Base-by-base conservation (phyloP, 2,888 invertebrate species). In the Boloria selene region DNA sequence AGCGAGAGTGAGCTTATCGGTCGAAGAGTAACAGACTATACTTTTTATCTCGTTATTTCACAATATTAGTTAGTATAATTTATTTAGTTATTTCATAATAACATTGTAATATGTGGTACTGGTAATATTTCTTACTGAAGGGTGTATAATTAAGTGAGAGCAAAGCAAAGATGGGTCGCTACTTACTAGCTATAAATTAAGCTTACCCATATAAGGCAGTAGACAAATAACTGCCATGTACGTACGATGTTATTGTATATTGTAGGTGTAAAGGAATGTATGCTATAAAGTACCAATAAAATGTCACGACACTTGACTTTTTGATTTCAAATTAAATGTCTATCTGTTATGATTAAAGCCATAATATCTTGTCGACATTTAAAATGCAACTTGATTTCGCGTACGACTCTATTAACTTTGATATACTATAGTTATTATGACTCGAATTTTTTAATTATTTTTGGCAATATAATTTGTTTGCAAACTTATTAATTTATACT, bases 241-340 rank as follows among this genome's bases (percentile, higher is more conserved):
- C 13, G 45, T 13, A 13, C n/a, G 5, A 22, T 45, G 5, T 26
- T 6, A 45, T 45, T 26, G 22, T 45, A 55, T 56, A 56, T 22
- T 38, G 10, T 10, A 26, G 22, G n/a, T 56, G n/a, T 45, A 0
- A 22, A 13, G 45, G 56, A 45, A 56, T 56, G 22, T 4, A 59
- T 52, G 52, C 31, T 52, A 10, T 38, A 38, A 38, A 38, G 31
- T 38, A 38, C 31, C 31, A 31, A 59, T 59, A 61, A 70, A 73
- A 73, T 73, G 73, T 64, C 70, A 72, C 61, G 67, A 69, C 70
- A 64, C 54, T 65, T 66, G 67, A 68, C 69, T 64, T 73, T 72
- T 72, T 58, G 58, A 67, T 67, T 68, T 62, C 49, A 64, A 64
- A 64, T 64, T 64, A 18, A 63, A 63, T 63, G 56, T 50, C 63